Evolutionary conservation across 2,888 invertebrate species (phyloP).

Genomic region (Oxycera nigricornis): DNA sequence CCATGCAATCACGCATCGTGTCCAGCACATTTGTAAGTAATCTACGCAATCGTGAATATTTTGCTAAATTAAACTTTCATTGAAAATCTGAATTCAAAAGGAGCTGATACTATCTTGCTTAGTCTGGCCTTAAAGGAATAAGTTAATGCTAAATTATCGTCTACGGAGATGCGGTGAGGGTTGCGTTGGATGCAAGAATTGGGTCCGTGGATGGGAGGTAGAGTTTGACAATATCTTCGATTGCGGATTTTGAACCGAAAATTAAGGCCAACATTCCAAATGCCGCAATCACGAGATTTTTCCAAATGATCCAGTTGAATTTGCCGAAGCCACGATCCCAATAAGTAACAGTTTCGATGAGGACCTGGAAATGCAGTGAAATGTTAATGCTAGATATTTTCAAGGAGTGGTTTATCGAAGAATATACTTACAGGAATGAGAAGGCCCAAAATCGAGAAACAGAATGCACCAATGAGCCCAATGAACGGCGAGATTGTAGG

Average conservation of each 20-base stretch:
- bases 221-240: conserved; percentile 66
- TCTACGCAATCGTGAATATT: background rate
- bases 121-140: background rate
- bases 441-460: conserved; percentile 89
- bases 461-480: conserved; percentile 90
- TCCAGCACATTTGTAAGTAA: conserved; percentile 10
- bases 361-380: conserved; percentile 56
- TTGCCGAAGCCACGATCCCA: conserved; percentile 84
- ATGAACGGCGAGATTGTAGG: conserved; percentile 90
- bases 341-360: conserved; percentile 84
- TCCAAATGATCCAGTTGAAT: conserved; percentile 76
- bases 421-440: conserved; percentile 78
- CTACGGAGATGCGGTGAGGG: conserved; percentile 7
- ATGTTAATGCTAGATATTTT: background rate
- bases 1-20: background rate
- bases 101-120: no score
- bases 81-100: background rate
- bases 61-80: background rate
- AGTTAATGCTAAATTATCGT: conserved; percentile 1
- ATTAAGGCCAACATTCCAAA: conserved; percentile 82
- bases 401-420: background rate
- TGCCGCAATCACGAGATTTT: conserved; percentile 76
- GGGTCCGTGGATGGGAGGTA: conserved; percentile 48
- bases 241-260: conserved; percentile 77
- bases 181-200: conserved; percentile 12